Evolutionary conservation across 1,140 invertebrate genomes (phyloP).

Genomic region (Oncopeltus fasciatus): DNA sequence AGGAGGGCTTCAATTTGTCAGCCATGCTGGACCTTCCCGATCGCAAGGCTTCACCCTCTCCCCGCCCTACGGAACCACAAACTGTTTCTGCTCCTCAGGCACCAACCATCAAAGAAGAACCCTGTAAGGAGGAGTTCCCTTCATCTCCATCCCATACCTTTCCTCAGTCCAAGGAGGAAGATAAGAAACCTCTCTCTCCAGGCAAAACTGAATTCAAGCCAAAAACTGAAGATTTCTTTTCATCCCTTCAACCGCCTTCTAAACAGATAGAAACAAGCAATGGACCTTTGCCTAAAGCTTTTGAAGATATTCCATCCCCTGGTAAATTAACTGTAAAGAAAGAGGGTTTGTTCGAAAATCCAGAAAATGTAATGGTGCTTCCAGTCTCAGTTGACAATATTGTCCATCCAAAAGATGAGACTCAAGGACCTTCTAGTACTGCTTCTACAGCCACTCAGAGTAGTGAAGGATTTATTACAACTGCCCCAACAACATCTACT

Average conservation of each 20-base stretch:
- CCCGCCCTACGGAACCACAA: not conserved
- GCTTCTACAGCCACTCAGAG: not conserved
- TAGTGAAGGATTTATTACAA: not conserved
- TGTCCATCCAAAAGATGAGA: constrained; percentile 24
- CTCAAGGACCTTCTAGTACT: not conserved
- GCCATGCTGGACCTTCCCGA: constrained; percentile 10
- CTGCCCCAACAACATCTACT: not conserved
- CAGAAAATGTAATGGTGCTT: constrained; percentile 21
- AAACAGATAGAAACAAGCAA: constrained; percentile 10
- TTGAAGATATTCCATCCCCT: constrained; percentile 22
- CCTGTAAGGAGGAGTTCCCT: not conserved
- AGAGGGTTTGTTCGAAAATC: constrained; percentile 23
- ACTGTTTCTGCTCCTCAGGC: not conserved
- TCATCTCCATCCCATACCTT: not conserved
- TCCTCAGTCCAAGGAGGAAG: constrained; percentile 15
- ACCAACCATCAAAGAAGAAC: constrained; percentile 3
- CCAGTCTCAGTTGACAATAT: constrained; percentile 16
- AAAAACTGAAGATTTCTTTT: constrained; percentile 22
- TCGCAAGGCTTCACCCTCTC: constrained; percentile 19
- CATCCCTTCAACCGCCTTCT: constrained; percentile 3
- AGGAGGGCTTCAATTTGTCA: constrained; percentile 16
- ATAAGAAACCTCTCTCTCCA: constrained; percentile 9
- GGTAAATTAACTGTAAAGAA: constrained; percentile 23
- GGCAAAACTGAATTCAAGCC: constrained; percentile 14
- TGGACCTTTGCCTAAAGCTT: constrained; percentile 18